A percentile compares a stretch with the other conserved stretches of the same genome.
These are phyloP conservation scores for Barnardius zonarius DNA, from an alignment of 2,113 vertebrate species.

Conservation along the genomic window DNA sequence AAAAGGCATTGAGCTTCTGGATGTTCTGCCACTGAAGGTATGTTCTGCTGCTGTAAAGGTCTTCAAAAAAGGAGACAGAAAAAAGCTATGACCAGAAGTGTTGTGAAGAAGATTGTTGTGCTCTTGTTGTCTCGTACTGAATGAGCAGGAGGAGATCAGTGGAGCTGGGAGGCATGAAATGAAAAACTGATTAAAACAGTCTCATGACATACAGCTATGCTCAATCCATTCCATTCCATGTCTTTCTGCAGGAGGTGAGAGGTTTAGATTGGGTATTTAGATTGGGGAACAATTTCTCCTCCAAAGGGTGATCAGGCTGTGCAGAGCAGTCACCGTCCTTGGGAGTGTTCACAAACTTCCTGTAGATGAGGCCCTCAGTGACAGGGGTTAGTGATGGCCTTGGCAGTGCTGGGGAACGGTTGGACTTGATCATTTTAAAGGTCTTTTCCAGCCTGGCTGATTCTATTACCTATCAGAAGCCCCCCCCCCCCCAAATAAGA, in stretches of 20 bases:
- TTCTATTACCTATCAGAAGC: neutral
- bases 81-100: neutral
- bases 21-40: neutral
- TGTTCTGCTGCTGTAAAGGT: neutral
- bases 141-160: neutral
- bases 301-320: neutral
- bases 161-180: neutral
- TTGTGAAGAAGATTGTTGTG: neutral
- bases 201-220: accelerated
- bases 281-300: neutral
- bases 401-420: neutral
- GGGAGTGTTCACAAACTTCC: neutral
- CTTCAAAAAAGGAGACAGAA: neutral
- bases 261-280: neutral
- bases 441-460: neutral
- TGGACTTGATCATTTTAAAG: neutral
- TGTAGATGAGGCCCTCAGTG: neutral
- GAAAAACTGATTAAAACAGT: neutral
- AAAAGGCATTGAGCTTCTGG: neutral
- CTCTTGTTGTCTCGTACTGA: neutral
- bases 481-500: accelerated
- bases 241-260: neutral
- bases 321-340: neutral
- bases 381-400: neutral
- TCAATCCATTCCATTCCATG: accelerated